Conservation (phyloP, 2,797 vertebrate species). For the Huso huso region DNA sequence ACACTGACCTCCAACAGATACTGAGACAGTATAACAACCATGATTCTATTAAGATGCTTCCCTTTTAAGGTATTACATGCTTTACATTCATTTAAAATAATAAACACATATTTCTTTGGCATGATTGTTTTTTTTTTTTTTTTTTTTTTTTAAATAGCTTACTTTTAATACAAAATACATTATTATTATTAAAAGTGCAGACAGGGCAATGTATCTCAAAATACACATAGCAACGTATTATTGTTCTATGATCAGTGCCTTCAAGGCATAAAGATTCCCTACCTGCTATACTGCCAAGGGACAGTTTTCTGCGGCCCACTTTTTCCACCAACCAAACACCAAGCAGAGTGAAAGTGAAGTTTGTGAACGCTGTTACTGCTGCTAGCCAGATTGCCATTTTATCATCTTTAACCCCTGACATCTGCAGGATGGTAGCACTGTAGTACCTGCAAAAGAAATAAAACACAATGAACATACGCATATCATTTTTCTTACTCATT, state of each 20-base stretch:
- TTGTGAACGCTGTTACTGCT: slow-evolving; percentile 83
- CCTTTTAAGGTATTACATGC: too few relatives aligned
- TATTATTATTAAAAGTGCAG: too few relatives aligned
- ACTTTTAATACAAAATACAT: neutral
- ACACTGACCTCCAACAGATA: too few relatives aligned
- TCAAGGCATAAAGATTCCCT: slow-evolving; percentile 15
- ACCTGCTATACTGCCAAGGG: slow-evolving; percentile 83
- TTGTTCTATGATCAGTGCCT: neutral
- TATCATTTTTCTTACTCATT: neutral
- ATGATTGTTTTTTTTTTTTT: too few relatives aligned
- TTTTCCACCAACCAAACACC: slow-evolving; percentile 95
- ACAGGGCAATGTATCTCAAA: neutral
- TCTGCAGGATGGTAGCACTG: slow-evolving; percentile 96
- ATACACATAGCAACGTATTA: neutral
- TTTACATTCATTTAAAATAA: neutral
- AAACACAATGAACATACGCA: too few relatives aligned
- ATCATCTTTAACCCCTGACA: slow-evolving; percentile 91
- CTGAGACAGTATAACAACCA: too few relatives aligned
- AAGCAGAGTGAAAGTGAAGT: slow-evolving; percentile 89
- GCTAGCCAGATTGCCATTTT: slow-evolving; percentile 90
- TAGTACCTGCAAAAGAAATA: slow-evolving; percentile 73
- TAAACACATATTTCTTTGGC: neutral
- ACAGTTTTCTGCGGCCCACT: slow-evolving; percentile 87
- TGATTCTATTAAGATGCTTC: too few relatives aligned
- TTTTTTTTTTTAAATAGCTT: slow-evolving; percentile 5